phyloP scores from a whole-genome alignment of 2,888 invertebrate species.

The Drosophila colorata region DNA sequence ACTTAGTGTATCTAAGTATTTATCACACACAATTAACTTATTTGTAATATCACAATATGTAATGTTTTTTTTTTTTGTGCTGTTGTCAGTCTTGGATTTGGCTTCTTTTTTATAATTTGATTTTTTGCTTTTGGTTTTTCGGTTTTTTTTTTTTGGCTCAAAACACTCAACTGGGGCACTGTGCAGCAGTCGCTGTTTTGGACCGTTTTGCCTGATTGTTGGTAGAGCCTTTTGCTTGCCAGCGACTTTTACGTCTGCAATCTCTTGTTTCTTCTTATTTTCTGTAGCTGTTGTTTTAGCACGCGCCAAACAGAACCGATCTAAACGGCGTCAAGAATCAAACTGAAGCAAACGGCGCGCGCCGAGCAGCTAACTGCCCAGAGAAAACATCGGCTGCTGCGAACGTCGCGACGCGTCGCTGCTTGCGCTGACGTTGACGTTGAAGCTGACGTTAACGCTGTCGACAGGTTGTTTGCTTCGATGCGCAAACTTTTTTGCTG shows the following conservation, averaged over 20 bases:
- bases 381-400: constrained; percentile 28
- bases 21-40: constrained; percentile 63
- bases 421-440: constrained; percentile 26
- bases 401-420: constrained; percentile 17
- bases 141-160: constrained; percentile 37
- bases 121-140: constrained; percentile 19
- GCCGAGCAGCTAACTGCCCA: constrained; percentile 40
- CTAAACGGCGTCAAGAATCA: constrained; percentile 85
- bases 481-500: constrained; percentile 64
- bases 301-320: constrained; percentile 82
- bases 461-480: constrained; percentile 69
- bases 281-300: constrained; percentile 21
- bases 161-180: constrained; percentile 66
- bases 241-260: constrained; percentile 14
- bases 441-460: constrained; percentile 26
- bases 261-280: constrained; percentile 20
- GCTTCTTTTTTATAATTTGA: background rate
- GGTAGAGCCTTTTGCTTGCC: constrained; percentile 12
- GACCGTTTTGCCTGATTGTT: constrained; percentile 27
- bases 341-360: constrained; percentile 81
- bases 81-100: constrained; percentile 48
- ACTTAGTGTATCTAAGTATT: constrained; percentile 41
- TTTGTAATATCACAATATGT: constrained; percentile 68
- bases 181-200: constrained; percentile 58
- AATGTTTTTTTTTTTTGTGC: constrained; percentile 38